phyloP scores from a whole-genome alignment of 1,140 invertebrate species.

The Drosophila elegans region DNA sequence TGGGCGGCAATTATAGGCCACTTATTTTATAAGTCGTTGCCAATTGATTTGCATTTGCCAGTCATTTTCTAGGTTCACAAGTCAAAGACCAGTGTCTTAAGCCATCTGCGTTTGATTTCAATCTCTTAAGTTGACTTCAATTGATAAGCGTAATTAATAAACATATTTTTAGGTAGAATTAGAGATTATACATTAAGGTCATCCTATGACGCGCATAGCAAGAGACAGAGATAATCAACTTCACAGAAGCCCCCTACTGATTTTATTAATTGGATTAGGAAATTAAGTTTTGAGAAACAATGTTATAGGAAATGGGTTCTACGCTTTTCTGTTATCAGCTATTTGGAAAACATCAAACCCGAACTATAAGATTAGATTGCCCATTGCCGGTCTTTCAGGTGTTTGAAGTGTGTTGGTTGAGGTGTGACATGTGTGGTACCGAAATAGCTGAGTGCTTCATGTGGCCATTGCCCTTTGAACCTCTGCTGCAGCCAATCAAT shows the following conservation, averaged over 20 bases:
- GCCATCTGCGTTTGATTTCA: background rate
- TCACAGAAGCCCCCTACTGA: background rate
- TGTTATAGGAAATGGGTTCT: slow-evolving; percentile 4
- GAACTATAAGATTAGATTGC: slow-evolving; percentile 64
- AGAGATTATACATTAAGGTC: background rate
- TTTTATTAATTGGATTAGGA: slow-evolving; percentile 48
- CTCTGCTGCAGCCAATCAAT: background rate
- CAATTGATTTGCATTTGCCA: slow-evolving; percentile 3
- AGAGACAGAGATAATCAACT: slow-evolving; percentile 10
- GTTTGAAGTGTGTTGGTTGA: slow-evolving; percentile 18
- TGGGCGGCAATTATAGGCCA: slow-evolving; percentile 15
- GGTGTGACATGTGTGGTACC: slow-evolving; percentile 19
- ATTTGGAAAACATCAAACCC: slow-evolving; percentile 36
- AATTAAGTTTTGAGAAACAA: slow-evolving; percentile 35
- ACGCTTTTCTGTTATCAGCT: slow-evolving; percentile 22
- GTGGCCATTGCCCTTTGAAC: slow-evolving; percentile 58
- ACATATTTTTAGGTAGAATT: background rate
- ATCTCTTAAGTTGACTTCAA: background rate
- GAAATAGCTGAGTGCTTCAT: slow-evolving; percentile 67
- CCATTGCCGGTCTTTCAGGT: slow-evolving; percentile 10
- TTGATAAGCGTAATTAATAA: slow-evolving; percentile 30
- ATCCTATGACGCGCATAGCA: slow-evolving; percentile 7
- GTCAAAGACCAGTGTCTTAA: slow-evolving; percentile 23
- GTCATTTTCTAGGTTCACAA: slow-evolving; percentile 3
- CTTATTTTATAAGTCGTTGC: background rate